These are phyloP conservation scores for Arnoldichthys spilopterus DNA, from an alignment of 2,797 vertebrate species.

Conservation along the genomic window DNA sequence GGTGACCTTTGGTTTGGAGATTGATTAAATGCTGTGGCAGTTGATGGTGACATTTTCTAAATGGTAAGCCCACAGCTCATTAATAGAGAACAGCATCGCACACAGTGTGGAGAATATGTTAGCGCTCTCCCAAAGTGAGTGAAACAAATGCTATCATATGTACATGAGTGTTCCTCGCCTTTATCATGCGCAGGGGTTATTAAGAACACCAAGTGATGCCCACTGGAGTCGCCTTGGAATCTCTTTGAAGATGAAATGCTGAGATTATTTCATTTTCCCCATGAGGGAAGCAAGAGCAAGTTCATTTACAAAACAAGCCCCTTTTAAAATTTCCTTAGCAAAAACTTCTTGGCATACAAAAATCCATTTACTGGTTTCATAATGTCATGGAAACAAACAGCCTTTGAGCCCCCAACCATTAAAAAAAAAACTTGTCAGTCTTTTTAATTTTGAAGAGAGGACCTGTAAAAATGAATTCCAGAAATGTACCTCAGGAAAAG, in stretches of 20 bases:
- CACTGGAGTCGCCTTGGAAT: background rate
- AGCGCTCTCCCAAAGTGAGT: constrained; percentile 31
- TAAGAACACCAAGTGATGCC: background rate
- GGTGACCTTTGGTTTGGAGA: constrained; percentile 83
- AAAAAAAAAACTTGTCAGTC: no score
- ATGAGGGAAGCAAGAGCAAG: background rate
- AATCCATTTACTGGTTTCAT: no score
- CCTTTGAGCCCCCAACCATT: no score
- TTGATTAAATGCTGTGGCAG: constrained; percentile 83
- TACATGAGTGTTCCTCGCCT: background rate
- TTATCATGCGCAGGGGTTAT: background rate
- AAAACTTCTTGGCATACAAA: no score
- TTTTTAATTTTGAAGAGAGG: no score
- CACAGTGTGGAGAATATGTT: constrained; percentile 24
- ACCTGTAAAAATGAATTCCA: no score
- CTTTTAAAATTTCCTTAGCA: background rate
- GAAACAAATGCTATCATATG: constrained; percentile 33
- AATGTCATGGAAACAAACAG: no score
- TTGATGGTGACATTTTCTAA: constrained; percentile 83
- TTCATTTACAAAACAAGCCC: background rate
- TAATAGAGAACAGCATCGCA: constrained; percentile 72
- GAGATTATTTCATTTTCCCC: background rate
- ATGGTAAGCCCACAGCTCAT: constrained; percentile 80
- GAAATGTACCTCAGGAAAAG: no score
- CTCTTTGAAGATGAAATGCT: background rate